Base-by-base conservation (phyloP, 2,797 vertebrate genomes). In the Aulostomus chinensis region DNA sequence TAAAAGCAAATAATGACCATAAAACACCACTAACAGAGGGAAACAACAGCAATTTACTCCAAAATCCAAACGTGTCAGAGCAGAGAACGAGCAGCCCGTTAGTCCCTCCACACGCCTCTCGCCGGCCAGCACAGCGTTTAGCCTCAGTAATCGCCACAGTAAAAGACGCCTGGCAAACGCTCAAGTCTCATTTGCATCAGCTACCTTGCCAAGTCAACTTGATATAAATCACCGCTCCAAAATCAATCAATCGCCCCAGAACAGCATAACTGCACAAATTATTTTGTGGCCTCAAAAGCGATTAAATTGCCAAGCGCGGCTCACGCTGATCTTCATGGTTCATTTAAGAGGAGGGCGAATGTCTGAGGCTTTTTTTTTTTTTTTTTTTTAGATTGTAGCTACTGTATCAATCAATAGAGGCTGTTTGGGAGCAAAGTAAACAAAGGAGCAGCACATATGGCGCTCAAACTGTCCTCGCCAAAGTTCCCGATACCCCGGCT, bases 361-460 rank as follows among this genome's bases (percentile, higher is more conserved):
- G 77, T 86, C 84, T 84, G 78, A 70, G 74, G 55, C 9, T 46
- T 56, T 70, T 69, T 59, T 49, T n/a, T n/a, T n/a, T n/a, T n/a
- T n/a, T n/a, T n/a, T n/a, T n/a, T n/a, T n/a, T n/a, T n/a, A n/a
- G n/a, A 64, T 74, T 73, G 61, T 70, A 54, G 79, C 71, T 72
- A 88, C 84, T 83, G 86, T 85, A 85, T 76, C 33, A 57, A 86
- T 85, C 83, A 86, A 86, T 85, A 82, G 38, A 51, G 45, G 64
- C 61, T 75, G 76, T 80, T 82, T 64, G 72, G 63, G 40, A 75
- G 74, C 75, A 48, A 61, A 50, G 81, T 86, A 84, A 87, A 87
- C 81, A 87, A 87, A 86, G 81, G 74, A 77, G 60, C 36, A 4
- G 68, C 59, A 78, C 81, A 83, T 85, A 81, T 86, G 85, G 74